Evolutionary conservation across 37 sponge, comb jelly and placozoan genomes (phyloP), one percentile per base, ranked within the genome.

Genomic region (Petrosia ficiformis): DNA sequence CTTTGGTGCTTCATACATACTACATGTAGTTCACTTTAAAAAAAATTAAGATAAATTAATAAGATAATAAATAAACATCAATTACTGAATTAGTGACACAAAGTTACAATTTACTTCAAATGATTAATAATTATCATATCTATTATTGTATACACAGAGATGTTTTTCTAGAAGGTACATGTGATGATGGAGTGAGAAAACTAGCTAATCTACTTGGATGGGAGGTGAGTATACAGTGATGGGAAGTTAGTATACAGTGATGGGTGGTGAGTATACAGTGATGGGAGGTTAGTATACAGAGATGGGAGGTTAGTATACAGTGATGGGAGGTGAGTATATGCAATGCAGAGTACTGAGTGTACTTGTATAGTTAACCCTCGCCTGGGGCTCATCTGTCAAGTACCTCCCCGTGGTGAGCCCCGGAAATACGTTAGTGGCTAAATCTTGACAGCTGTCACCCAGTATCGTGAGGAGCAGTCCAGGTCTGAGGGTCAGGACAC

Each of bases 201-300:
- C 73, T 96, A 22, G 97, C 97, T 14, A 43, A 68, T 36, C 60
- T 81, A 35, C 82, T 96, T 19, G 94, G 94, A 25, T 90, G 91
- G 92, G 90, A 83, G 66, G 97, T 86, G 43, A 54, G 79, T 30
- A 3, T 57, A 4, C 56, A 43, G n/a, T n/a, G n/a, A n/a, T n/a
- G n/a, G n/a, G n/a, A n/a, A 22, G 97, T 94, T 14, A 43, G 60
- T 36, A 66, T 81, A 35, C 82, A 93, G 8, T 92, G 94, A 25
- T 90, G 91, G 92, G 90, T 80, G 66, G 97, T 86, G 43, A 54
- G 79, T 30, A 3, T 57, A 4, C 56, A 43, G n/a, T n/a, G n/a
- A n/a, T n/a, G n/a, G n/a, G n/a, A n/a, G 26, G 97, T 94, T 14
- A 43, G 60, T 36, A 66, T 81, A 35, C 82, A 93, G 8, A 92